A percentile compares a stretch with the other conserved stretches of the same genome.
Evolutionary conservation across 1,140 invertebrate genomes (phyloP).

Genomic region (Hesperophylax magnus): DNA sequence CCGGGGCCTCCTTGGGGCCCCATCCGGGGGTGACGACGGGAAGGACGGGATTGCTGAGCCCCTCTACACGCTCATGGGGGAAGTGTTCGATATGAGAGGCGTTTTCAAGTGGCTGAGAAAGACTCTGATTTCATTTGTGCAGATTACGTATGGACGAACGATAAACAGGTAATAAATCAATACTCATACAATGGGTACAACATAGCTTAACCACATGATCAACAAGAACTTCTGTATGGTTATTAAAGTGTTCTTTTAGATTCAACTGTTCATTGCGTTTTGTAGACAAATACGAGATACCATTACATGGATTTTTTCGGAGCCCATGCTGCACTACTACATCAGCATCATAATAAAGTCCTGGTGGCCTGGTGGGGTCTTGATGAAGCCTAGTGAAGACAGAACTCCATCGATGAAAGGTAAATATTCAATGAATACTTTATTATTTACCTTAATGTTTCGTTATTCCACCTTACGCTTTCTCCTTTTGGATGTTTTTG

Average conservation of each 20-base stretch:
- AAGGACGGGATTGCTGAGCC: slow-evolving; percentile 92
- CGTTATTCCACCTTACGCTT: no score
- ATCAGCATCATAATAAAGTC: slow-evolving; percentile 86
- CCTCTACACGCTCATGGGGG: slow-evolving; percentile 86
- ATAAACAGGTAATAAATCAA: slow-evolving; percentile 80
- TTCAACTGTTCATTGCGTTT: no score
- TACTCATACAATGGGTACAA: no score
- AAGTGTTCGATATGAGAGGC: slow-evolving; percentile 91
- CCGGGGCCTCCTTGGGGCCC: slow-evolving; percentile 56
- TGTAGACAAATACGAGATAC: slow-evolving; percentile 89
- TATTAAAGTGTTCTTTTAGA: no score
- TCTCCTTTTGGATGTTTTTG: no score
- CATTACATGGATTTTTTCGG: slow-evolving; percentile 88
- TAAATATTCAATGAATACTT: slow-evolving; percentile 40
- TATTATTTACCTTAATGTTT: no score
- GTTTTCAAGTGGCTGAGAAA: slow-evolving; percentile 89
- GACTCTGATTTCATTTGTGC: slow-evolving; percentile 92
- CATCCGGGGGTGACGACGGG: slow-evolving; percentile 70
- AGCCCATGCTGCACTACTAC: slow-evolving; percentile 92
- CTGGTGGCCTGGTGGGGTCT: slow-evolving; percentile 88
- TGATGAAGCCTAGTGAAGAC: slow-evolving; percentile 71
- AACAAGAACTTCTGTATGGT: neutral
- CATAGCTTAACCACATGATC: neutral
- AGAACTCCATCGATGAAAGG: slow-evolving; percentile 81
- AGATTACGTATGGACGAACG: slow-evolving; percentile 91